A percentile compares a stretch with the other conserved stretches of the same genome.
phyloP scores from a whole-genome alignment of 2,113 vertebrate species.

The Phrynosoma blainvillii region DNA sequence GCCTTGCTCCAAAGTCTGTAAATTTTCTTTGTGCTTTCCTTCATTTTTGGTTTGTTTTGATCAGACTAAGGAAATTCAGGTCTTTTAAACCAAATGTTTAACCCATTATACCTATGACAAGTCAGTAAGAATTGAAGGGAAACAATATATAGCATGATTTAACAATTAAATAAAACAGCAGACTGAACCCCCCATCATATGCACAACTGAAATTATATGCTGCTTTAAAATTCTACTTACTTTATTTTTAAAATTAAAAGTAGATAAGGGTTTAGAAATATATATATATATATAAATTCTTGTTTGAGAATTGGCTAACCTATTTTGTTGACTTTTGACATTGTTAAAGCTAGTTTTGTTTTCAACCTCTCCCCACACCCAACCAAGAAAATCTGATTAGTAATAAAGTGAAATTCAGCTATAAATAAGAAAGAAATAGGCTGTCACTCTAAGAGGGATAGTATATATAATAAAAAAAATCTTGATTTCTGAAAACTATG shows the following conservation, averaged over 20 bases:
- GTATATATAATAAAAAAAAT: conserved; percentile 70
- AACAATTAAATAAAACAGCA: conserved; percentile 64
- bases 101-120: conserved; percentile 45
- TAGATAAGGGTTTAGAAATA: conserved; percentile 75
- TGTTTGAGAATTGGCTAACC: conserved; percentile 67
- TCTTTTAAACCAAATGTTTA: conserved; percentile 64
- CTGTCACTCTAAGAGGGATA: conserved; percentile 77
- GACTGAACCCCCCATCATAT: conserved; percentile 65
- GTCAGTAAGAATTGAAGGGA: conserved; percentile 57
- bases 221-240: conserved; percentile 77
- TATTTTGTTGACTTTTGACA: conserved; percentile 69
- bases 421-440: conserved; percentile 78
- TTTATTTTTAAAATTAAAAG: conserved; percentile 74
- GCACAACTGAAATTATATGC: conserved; percentile 78
- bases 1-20: conserved; percentile 61
- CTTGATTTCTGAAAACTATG: conserved; percentile 77
- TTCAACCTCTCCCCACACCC: conserved; percentile 55
- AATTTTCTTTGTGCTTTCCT: conserved; percentile 72
- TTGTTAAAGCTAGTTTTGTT: conserved; percentile 78
- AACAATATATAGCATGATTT: conserved; percentile 56
- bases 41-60: conserved; percentile 68
- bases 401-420: conserved; percentile 81
- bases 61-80: conserved; percentile 66
- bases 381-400: conserved; percentile 75
- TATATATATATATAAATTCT: conserved; percentile 63